Evolutionary conservation across 2,113 vertebrate species (phyloP).

Genomic region (Oophaga pumilio): DNA sequence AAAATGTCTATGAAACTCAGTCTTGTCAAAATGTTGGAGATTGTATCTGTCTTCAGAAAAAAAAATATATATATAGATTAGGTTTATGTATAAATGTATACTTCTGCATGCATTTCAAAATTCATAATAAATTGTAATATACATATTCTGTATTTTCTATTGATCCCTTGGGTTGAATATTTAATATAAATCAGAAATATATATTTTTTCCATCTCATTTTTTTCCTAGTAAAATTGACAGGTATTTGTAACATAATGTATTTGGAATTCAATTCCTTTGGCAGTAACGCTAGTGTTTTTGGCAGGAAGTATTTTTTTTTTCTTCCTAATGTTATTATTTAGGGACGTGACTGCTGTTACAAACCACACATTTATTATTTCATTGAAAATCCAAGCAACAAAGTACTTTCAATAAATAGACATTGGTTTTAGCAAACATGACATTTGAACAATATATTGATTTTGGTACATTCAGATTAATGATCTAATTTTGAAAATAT

Average conservation of each 20-base stretch:
- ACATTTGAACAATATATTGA: conserved; percentile 31
- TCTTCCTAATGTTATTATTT: conserved; percentile 71
- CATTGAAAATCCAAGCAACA: conserved; percentile 57
- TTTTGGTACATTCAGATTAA: conserved; percentile 21
- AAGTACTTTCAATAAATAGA: conserved; percentile 58
- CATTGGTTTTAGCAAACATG: conserved; percentile 37
- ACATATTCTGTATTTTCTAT: not conserved
- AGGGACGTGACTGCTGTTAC: conserved; percentile 63
- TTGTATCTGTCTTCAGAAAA: too few species aligned
- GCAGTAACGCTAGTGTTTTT: conserved; percentile 63
- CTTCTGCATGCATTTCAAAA: not conserved
- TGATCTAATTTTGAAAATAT: not conserved
- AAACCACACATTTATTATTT: conserved; percentile 63
- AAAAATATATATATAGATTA: too few species aligned
- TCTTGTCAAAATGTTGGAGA: too few species aligned
- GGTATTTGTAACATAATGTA: conserved; percentile 49
- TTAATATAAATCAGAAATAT: conserved; percentile 34
- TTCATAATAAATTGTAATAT: not conserved
- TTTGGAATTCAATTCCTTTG: conserved; percentile 66
- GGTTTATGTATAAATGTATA: too few species aligned
- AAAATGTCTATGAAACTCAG: too few species aligned
- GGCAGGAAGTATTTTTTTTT: conserved; percentile 67
- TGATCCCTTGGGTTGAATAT: not conserved
- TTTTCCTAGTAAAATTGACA: conserved; percentile 53
- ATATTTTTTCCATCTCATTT: conserved; percentile 19